Evolutionary conservation across 2,888 invertebrate species (phyloP).

Genomic region (Lochmaea capreae): DNA sequence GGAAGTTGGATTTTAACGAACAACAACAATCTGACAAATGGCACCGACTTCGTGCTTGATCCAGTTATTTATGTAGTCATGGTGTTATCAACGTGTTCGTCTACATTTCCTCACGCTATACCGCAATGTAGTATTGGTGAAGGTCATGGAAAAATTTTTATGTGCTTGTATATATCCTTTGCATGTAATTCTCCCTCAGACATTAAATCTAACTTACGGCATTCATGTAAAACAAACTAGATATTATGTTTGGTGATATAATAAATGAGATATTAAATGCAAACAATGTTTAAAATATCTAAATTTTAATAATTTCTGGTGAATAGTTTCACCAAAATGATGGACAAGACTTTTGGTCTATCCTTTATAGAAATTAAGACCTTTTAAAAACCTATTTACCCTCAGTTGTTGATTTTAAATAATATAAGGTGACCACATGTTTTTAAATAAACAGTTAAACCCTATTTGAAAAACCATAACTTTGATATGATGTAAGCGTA

Average conservation of each 20-base stretch:
- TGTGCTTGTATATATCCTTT: not conserved
- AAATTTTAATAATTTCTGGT: not conserved
- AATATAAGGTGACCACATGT: too few relatives aligned
- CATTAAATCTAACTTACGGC: not conserved
- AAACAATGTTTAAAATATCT: not conserved
- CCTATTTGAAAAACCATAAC: too few relatives aligned
- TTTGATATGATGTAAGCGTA: too few relatives aligned
- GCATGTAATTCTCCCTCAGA: not conserved
- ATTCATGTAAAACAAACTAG: not conserved
- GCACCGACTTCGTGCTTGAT: conserved; percentile 2
- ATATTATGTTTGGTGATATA: not conserved
- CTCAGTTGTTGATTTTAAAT: too few relatives aligned
- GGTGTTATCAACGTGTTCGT: conserved; percentile 17
- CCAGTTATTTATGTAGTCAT: conserved; percentile 6
- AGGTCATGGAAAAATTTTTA: conserved; percentile 27
- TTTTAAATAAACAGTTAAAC: too few relatives aligned
- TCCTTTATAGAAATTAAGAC: too few relatives aligned
- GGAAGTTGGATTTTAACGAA: not conserved
- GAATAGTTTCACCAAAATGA: too few relatives aligned
- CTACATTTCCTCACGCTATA: conserved; percentile 22
- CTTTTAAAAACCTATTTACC: too few relatives aligned
- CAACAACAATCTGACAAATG: conserved; percentile 8
- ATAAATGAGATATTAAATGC: not conserved
- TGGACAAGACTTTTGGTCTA: too few relatives aligned
- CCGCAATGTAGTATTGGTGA: conserved; percentile 25